These are phyloP conservation scores for Parnassius orleans DNA, from an alignment of 2,888 invertebrate species.

Conservation along the genomic window DNA sequence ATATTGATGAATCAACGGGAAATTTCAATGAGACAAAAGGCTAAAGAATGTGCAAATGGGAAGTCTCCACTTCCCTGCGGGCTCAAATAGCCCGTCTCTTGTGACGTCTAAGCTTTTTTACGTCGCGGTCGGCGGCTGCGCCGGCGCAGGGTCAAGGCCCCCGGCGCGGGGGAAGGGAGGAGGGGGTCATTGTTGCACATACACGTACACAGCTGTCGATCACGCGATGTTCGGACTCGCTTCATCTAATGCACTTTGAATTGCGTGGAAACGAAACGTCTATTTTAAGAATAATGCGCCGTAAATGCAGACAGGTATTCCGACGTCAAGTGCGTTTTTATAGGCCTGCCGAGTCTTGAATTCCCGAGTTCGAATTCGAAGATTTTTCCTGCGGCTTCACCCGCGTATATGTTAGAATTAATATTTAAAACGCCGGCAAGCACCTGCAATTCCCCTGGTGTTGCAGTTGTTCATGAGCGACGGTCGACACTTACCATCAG, in stretches of 20 bases:
- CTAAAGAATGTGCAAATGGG: not conserved
- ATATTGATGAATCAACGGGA: not conserved
- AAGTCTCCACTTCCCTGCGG: conserved; percentile 2
- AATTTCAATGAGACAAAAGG: not conserved
- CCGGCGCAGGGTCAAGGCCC: conserved; percentile 27
- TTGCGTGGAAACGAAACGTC: not conserved
- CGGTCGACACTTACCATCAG: no score
- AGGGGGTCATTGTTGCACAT: not conserved
- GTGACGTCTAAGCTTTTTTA: conserved; percentile 9
- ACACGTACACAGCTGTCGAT: not conserved
- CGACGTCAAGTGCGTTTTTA: not conserved
- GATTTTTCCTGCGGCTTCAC: no score
- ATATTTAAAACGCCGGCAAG: no score
- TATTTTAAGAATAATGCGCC: not conserved
- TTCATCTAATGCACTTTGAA: not conserved
- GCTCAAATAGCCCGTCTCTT: not conserved
- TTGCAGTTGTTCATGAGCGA: no score
- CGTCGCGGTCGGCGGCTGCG: not conserved
- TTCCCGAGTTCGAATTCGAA: no score
- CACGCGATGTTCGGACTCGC: not conserved
- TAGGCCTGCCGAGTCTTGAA: no score
- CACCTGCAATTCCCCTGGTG: no score
- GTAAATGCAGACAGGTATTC: not conserved
- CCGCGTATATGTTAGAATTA: no score
- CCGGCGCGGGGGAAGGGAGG: conserved; percentile 10